Evolutionary conservation across 2,888 invertebrate genomes (phyloP), one percentile per base, ranked within the genome.

Genomic region (Emesis castigata): DNA sequence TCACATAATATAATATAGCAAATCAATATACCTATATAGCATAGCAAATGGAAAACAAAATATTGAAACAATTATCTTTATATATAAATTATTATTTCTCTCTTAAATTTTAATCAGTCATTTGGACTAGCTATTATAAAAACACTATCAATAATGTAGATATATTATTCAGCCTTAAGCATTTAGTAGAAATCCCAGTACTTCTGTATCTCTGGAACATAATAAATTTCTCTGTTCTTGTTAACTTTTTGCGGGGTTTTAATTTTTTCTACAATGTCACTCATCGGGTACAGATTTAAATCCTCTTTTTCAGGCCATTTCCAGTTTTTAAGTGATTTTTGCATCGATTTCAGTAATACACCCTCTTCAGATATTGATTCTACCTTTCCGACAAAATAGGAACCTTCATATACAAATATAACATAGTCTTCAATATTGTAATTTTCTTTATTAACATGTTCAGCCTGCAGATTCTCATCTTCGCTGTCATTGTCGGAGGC

Each of bases 261-360:
- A 72, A 31, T 64, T 48, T 72, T 64, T 64, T 72, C 64, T 9
- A 20, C 44, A 64, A 48, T 71, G 20, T 71, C 31, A 61, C 22
- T 48, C 22, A 22, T 26, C 61, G 72, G 72, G 61, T 72, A 72
- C 39, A 72, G 34, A 72, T 72, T 72, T 20, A 26, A 26, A 26
- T 26, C 72, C 39, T 72, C 72, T 34, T 72, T 72, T 61, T 72
- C 72, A 64, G 62, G 72, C 72, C 64, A 72, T 72, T 72, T 72
- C 72, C 72, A 72, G 61, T 72, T 72, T 72, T 72, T 64, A 16
- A 64, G 22, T 20, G 64, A 72, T 48, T 72, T 72, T 61, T 64
- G 72, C 64, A 72, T 72, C 11, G 72, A 72, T 48, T 72, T 72
- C 22, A 72, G 9, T 48, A 72, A 72, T 9, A 72, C 72, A 48